A percentile compares a stretch with the other conserved stretches of the same genome.
These are phyloP conservation scores for Lithophane ornitopus DNA, from an alignment of 2,888 invertebrate genomes.

Conservation along the genomic window DNA sequence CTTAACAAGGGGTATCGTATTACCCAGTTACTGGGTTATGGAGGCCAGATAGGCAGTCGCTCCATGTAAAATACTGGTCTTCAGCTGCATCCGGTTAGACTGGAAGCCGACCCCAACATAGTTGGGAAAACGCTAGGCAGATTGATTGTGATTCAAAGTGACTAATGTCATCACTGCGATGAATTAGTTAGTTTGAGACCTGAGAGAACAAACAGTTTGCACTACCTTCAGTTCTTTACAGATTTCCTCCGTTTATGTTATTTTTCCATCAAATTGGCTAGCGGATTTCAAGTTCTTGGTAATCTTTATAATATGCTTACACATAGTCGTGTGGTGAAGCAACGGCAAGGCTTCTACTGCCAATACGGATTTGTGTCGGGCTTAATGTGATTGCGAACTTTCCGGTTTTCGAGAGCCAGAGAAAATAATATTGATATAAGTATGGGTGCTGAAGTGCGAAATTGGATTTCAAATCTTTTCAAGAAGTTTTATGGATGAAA, in stretches of 20 bases:
- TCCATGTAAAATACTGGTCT: too few relatives aligned
- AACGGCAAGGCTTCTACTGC: conserved; percentile 58
- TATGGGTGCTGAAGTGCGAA: conserved; percentile 46
- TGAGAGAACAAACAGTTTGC: too few relatives aligned
- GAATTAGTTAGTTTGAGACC: too few relatives aligned
- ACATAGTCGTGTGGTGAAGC: conserved; percentile 40
- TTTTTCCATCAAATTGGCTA: conserved; percentile 47
- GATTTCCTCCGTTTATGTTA: neutral
- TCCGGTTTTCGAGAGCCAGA: conserved; percentile 40
- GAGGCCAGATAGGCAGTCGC: too few relatives aligned
- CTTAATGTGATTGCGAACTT: conserved; percentile 65
- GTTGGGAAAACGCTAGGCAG: too few relatives aligned
- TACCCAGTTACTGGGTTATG: too few relatives aligned
- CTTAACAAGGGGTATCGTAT: too few relatives aligned
- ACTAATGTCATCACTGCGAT: too few relatives aligned
- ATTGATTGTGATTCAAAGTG: too few relatives aligned
- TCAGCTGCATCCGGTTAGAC: too few relatives aligned
- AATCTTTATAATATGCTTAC: conserved; percentile 61
- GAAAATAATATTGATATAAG: conserved; percentile 57
- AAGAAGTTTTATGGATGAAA: conserved; percentile 40
- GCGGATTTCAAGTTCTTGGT: conserved; percentile 54
- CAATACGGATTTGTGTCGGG: conserved; percentile 61
- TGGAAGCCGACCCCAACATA: too few relatives aligned
- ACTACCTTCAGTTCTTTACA: neutral
- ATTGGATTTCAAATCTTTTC: conserved; percentile 59